These are phyloP conservation scores for Siphlonurus alternatus DNA, from an alignment of 2,888 invertebrate genomes.

Conservation along the genomic window DNA sequence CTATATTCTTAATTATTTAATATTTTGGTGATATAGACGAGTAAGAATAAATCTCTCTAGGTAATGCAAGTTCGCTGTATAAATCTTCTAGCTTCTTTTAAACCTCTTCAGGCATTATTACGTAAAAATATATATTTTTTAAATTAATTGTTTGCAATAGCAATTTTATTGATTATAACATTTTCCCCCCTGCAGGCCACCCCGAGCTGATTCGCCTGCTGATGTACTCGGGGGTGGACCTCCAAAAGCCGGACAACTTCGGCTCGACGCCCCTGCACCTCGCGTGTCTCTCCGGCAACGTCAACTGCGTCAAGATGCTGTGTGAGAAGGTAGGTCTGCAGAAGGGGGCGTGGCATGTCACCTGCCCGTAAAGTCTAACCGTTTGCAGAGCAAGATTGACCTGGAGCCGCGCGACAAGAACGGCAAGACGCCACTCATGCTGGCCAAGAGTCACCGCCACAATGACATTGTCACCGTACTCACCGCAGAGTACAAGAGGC, in stretches of 20 bases:
- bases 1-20: no score
- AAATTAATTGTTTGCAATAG: no score
- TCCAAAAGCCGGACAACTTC: slow-evolving; percentile 80
- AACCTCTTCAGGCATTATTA: no score
- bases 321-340: slow-evolving; percentile 77
- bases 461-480: slow-evolving; percentile 66
- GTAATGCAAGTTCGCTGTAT: no score
- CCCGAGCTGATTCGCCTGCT: slow-evolving; percentile 72
- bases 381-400: slow-evolving; percentile 57
- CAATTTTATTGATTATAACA: no score
- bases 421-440: slow-evolving; percentile 77
- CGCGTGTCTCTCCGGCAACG: slow-evolving; percentile 75
- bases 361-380: background rate
- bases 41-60: no score
- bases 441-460: slow-evolving; percentile 78
- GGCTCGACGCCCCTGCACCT: slow-evolving; percentile 83
- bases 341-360: no score
- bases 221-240: slow-evolving; percentile 79
- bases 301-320: slow-evolving; percentile 68
- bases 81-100: no score
- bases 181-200: slow-evolving; percentile 40
- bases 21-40: no score
- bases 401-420: slow-evolving; percentile 78
- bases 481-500: slow-evolving; percentile 58
- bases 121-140: no score